Evolutionary conservation across 2,113 vertebrate genomes (phyloP).

Genomic region (Typhlomys cinereus): DNA sequence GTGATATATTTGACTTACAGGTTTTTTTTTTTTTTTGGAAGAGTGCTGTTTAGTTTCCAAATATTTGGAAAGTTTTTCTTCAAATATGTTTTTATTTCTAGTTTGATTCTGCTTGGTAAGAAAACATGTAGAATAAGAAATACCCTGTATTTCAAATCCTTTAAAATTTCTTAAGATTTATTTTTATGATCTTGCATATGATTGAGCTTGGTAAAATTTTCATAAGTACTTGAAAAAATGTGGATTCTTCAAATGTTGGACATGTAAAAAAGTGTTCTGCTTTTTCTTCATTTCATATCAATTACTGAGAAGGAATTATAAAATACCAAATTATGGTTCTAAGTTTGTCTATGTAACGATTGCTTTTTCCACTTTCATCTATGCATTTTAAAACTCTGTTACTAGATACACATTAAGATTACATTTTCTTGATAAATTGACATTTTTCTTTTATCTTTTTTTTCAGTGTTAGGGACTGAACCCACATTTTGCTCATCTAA

Average conservation of each 20-base stretch:
- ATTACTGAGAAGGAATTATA: background rate
- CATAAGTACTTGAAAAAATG: background rate
- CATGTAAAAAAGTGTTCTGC: background rate
- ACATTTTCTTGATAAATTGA: background rate
- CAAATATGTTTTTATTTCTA: constrained; percentile 21
- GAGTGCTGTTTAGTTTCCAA: constrained; percentile 49
- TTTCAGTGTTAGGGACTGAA: background rate
- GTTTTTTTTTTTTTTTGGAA: too few species aligned
- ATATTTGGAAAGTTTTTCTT: constrained; percentile 45
- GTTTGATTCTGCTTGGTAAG: constrained; percentile 45
- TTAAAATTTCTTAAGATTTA: constrained; percentile 47
- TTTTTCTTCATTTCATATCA: background rate
- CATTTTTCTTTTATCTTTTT: background rate
- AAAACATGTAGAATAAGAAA: constrained; percentile 51
- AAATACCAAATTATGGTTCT: background rate
- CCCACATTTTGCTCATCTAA: background rate
- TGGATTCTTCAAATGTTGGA: too few species aligned
- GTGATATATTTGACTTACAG: constrained; percentile 7
- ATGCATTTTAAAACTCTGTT: background rate
- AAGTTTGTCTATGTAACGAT: background rate
- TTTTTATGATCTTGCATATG: background rate
- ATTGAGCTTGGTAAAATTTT: background rate
- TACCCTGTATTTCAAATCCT: constrained; percentile 26
- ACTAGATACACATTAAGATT: background rate
- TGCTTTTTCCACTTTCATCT: background rate